phyloP scores from a whole-genome alignment of 1,140 invertebrate genomes.

The Laupala kohalensis region DNA sequence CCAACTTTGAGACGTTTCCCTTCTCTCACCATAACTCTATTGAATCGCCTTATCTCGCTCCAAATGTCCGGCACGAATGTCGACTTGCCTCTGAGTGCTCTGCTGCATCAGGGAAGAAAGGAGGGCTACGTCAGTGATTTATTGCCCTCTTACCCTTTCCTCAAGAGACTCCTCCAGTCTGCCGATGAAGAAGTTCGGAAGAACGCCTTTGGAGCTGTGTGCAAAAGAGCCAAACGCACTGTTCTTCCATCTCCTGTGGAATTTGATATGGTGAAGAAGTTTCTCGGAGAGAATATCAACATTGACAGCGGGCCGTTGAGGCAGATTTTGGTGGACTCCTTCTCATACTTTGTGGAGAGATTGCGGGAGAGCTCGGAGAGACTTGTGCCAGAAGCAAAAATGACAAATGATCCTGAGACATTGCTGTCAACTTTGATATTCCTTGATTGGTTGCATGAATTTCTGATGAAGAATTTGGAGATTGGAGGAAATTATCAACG shows the following conservation, averaged over 20 bases:
- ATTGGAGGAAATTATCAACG: background rate
- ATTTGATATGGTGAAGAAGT: background rate
- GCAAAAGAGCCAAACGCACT: background rate
- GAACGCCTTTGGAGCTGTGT: background rate
- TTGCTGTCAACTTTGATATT: background rate
- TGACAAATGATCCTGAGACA: background rate
- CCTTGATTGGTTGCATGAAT: background rate
- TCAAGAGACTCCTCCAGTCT: background rate
- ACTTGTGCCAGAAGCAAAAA: background rate
- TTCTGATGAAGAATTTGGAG: background rate
- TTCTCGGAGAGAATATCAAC: background rate
- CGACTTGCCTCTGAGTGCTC: background rate
- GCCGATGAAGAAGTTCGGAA: background rate
- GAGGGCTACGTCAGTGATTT: background rate
- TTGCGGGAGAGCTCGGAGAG: background rate
- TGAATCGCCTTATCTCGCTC: background rate
- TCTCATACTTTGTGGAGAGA: background rate
- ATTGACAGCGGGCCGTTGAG: background rate
- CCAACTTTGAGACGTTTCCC: background rate
- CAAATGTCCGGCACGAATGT: background rate
- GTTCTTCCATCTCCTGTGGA: background rate
- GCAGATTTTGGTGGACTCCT: background rate
- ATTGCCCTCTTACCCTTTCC: background rate
- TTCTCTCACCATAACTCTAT: background rate
- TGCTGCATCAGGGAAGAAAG: background rate